Base-by-base conservation (phyloP, 2,113 vertebrate species). In the Clupea harengus region DNA sequence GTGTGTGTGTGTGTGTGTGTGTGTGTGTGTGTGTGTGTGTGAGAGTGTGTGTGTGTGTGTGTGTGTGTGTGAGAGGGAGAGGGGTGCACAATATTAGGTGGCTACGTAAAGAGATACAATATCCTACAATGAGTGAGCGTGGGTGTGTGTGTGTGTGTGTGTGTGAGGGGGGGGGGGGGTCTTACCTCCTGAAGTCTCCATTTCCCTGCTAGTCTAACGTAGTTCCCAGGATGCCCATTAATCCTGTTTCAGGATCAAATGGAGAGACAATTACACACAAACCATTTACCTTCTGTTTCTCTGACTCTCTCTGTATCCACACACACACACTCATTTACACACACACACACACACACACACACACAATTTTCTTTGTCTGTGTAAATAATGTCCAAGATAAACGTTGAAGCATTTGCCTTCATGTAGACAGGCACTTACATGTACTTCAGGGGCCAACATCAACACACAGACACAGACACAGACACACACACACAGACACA, bases 151-250 rank as follows among this genome's bases (percentile, higher is more conserved):
- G 22, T 64, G 64, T 32, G 50, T 52, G n/a, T n/a, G n/a, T n/a
- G n/a, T n/a, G n/a, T n/a, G n/a, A n/a, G n/a, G n/a, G n/a, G 52
- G 15, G 3, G 52, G 52, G 13, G 2, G 52, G 17, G 28, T 2
- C 25, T 72, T 89, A 99, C 97, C 96, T 99, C 97, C 86, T 99
- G 97, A 86, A 99, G 94, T 84, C 97, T 96, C 95, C 95, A 97
- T 47, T 92, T 89, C 45, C 96, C 95, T 0, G 94, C 94, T 0
- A 99, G 81, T 22, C 97, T 96, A 22, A 95, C 95, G 0, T 98
- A 97, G 11, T 95, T 91, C 49, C 96, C 97, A 0, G 97, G 98
- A 86, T 89, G 95, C 4, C 98, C 98, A 0, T 98, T 99, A 91
- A 99, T 97, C 93, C 98, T 99, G 85, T 9, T 39, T 75, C 3